A percentile compares a stretch with the other conserved stretches of the same genome.
Evolutionary conservation across 1,140 invertebrate species (phyloP).

Genomic region (Hetaerina americana): DNA sequence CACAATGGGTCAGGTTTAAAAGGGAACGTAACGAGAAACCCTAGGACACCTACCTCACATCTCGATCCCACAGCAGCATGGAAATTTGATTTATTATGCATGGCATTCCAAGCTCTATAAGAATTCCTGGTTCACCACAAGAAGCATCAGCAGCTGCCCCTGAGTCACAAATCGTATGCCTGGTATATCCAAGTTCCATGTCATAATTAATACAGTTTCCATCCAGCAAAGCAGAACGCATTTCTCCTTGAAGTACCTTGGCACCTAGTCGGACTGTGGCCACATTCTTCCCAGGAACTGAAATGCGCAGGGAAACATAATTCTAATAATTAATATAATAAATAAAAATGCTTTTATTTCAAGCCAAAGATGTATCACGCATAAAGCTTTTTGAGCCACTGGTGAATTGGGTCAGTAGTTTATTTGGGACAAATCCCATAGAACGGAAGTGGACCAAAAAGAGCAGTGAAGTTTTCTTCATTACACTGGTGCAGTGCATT

Average conservation of each 20-base stretch:
- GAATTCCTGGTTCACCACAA: slow-evolving; percentile 56
- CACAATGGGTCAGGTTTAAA: too few relatives aligned
- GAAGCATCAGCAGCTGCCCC: slow-evolving; percentile 23
- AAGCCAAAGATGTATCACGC: too few relatives aligned
- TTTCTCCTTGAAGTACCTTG: slow-evolving; percentile 74
- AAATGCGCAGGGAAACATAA: slow-evolving; percentile 19
- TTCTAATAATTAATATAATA: background rate
- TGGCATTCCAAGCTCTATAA: slow-evolving; percentile 72
- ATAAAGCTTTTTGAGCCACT: too few relatives aligned
- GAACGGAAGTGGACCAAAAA: too few relatives aligned
- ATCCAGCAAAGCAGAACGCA: slow-evolving; percentile 72
- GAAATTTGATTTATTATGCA: slow-evolving; percentile 89
- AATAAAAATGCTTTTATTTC: too few relatives aligned
- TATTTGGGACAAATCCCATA: too few relatives aligned
- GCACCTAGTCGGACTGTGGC: slow-evolving; percentile 64
- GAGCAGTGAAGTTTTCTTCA: too few relatives aligned
- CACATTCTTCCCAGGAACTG: slow-evolving; percentile 84
- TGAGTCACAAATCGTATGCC: slow-evolving; percentile 79
- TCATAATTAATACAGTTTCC: slow-evolving; percentile 79
- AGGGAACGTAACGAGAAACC: background rate
- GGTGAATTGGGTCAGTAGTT: too few relatives aligned
- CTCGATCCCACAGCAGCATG: slow-evolving; percentile 88
- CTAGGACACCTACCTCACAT: slow-evolving; percentile 48
- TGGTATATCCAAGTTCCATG: slow-evolving; percentile 83
- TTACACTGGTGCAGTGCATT: too few relatives aligned